phyloP scores from a whole-genome alignment of 2,888 invertebrate genomes.

The Callimorpha dominula region DNA sequence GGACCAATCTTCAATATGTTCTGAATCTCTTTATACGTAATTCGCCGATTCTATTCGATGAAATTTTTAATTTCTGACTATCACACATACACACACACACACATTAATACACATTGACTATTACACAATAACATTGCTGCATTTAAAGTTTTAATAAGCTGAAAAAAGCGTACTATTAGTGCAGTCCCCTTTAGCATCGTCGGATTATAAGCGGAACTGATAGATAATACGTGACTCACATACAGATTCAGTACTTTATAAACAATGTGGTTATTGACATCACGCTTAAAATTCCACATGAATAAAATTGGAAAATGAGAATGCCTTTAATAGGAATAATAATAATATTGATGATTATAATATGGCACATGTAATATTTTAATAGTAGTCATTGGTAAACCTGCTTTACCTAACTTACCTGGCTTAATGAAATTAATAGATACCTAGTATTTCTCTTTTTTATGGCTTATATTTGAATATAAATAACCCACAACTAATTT shows the following conservation, averaged over 20 bases:
- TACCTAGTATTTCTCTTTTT: neutral
- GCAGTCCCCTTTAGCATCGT: slow-evolving; percentile 42
- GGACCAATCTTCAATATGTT: too few species aligned
- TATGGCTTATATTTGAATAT: neutral
- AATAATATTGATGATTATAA: too few species aligned
- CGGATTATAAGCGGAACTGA: slow-evolving; percentile 45
- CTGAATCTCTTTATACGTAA: too few species aligned
- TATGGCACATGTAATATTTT: too few species aligned
- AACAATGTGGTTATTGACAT: slow-evolving; percentile 19
- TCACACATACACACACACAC: too few species aligned
- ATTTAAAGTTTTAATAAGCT: neutral
- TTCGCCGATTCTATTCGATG: too few species aligned
- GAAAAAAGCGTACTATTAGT: slow-evolving; percentile 17
- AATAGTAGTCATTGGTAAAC: too few species aligned
- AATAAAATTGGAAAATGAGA: neutral
- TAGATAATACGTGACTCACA: slow-evolving; percentile 57
- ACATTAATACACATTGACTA: too few species aligned
- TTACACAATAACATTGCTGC: too few species aligned
- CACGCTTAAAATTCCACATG: neutral
- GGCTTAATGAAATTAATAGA: too few species aligned
- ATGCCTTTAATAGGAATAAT: neutral
- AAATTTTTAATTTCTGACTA: too few species aligned
- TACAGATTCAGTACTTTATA: slow-evolving; percentile 31
- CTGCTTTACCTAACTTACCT: too few species aligned
- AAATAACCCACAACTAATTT: neutral